Evolutionary conservation across 2,888 invertebrate species (phyloP), one percentile per base, ranked within the genome.

Genomic region (Drosophila paranaensis): DNA sequence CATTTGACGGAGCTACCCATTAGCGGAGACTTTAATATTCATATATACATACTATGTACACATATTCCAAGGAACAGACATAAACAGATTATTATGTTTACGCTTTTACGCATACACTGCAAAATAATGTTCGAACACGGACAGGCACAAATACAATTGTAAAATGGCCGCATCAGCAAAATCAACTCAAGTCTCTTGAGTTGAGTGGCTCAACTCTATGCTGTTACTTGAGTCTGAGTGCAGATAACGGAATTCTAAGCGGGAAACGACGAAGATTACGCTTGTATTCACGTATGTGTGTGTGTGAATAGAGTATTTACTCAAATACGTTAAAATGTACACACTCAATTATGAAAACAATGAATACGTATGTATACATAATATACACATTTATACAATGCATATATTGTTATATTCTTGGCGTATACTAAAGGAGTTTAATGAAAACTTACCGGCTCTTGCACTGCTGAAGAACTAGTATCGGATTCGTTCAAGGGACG

Each of bases 361-460:
- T n/a, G n/a, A 13, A n/a, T 20, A 11, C 4, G 3, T 20, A 46
- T 46, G 11, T 16, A 56, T 27, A 30, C 27, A 10, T 14, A 2
- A 2, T 35, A 35, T 39, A 39, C 13, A 20, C 4, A 51, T 61
- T 3, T 27, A 27, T 27, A 27, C 3, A 4, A 30, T 30, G 6
- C 30, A 8, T 33, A 33, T 33, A 33, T 8, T 27, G 27, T 27
- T 27, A 33, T 33, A 8, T 33, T 33, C 8, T 33, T 33, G 8
- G 30, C 30, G 6, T 33, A 33, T 33, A 33, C 30, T 6, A 6
- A 8, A 45, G 25, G 33, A 55, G 25, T 10, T 57, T 25, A 6
- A 16, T 1, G 14, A 37, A 37, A 11, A 53, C 75, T 74, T 64
- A 76, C 76, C 42, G 76, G 79, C 25, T 65, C 61, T 2, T 42